These are phyloP conservation scores for Digitonthophagus gazella DNA, from an alignment of 2,888 invertebrate genomes.

Conservation along the genomic window DNA sequence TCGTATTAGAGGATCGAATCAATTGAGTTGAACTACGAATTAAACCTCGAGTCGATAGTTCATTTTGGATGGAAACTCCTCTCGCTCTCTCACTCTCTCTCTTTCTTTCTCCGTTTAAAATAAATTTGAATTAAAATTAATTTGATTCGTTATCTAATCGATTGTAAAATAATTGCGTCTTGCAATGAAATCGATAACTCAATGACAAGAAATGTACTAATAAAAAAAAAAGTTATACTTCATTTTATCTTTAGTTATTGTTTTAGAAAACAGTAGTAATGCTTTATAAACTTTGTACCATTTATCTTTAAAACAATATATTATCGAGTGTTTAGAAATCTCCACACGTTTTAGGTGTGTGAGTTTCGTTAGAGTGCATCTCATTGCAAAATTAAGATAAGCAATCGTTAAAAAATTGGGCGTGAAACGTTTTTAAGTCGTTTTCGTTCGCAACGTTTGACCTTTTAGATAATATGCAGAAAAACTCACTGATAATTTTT, in stretches of 20 bases:
- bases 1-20: background rate
- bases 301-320: background rate
- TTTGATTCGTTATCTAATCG: background rate
- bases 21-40: background rate
- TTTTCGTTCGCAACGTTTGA: background rate
- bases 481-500: background rate
- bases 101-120: too few relatives aligned
- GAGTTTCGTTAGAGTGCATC: background rate
- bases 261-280: background rate
- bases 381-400: background rate
- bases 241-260: background rate
- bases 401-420: background rate
- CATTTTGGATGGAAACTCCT: too few relatives aligned
- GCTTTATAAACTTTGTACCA: background rate
- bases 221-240: background rate
- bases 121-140: background rate
- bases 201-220: background rate
- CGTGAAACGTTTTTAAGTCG: background rate
- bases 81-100: too few relatives aligned
- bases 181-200: too few relatives aligned
- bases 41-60: background rate
- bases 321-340: background rate
- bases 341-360: background rate
- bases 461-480: background rate
- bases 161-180: background rate